These are phyloP conservation scores for Thymallus thymallus DNA, from an alignment of 2,113 vertebrate species.

Conservation along the genomic window DNA sequence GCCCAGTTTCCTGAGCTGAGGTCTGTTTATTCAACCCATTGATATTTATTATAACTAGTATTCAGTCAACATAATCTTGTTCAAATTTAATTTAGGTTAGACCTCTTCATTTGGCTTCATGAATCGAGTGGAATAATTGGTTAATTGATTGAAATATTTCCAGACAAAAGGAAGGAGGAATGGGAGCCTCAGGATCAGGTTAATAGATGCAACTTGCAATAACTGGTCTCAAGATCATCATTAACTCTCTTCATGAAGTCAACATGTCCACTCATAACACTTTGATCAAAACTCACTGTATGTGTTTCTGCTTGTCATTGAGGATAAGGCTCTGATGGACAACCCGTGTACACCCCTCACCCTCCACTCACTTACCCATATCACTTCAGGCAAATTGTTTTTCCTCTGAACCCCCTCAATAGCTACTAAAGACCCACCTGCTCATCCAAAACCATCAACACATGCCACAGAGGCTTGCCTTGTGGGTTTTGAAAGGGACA, in stretches of 20 bases:
- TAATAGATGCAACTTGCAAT: no score
- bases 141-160: not conserved
- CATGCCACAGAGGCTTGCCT: slow-evolving; percentile 69
- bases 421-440: slow-evolving; percentile 93
- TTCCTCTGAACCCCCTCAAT: slow-evolving; percentile 85
- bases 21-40: no score
- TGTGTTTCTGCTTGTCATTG: slow-evolving; percentile 21
- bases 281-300: not conserved
- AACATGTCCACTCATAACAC: not conserved
- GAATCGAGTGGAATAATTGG: not conserved
- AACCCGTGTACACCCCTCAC: slow-evolving; percentile 78
- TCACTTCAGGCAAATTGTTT: slow-evolving; percentile 96
- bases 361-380: slow-evolving; percentile 89
- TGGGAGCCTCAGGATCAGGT: no score
- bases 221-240: no score
- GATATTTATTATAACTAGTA: no score
- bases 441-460: slow-evolving; percentile 53
- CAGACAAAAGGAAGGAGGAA: no score
- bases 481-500: slow-evolving; percentile 89
- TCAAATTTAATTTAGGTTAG: not conserved
- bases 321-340: slow-evolving; percentile 45
- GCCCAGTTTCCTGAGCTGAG: no score
- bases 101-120: not conserved
- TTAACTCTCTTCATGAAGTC: no score
- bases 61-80: not conserved